Conservation (phyloP, 2,888 invertebrate genomes). For the Scaptomyza cyrtandrae region DNA sequence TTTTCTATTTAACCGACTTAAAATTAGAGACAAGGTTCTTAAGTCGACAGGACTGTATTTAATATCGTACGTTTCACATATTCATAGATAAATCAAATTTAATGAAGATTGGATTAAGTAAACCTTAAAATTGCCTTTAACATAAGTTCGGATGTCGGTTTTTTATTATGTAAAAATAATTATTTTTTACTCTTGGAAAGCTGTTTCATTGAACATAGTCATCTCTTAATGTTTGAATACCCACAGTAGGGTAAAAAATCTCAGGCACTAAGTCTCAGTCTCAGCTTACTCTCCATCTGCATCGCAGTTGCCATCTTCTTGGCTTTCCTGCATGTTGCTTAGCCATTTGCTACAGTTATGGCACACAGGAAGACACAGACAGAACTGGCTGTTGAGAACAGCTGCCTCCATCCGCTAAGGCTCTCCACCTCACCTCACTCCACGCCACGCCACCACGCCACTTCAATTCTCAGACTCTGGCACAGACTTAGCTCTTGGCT, state of each 20-base stretch:
- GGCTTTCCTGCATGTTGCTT: constrained; percentile 62
- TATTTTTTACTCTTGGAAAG: no score
- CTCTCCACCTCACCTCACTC: not conserved
- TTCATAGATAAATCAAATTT: no score
- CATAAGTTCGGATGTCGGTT: no score
- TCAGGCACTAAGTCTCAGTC: constrained; percentile 13
- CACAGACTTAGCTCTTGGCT: constrained; percentile 25
- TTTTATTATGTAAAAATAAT: no score
- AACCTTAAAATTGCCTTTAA: no score
- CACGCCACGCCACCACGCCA: not conserved
- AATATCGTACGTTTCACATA: no score
- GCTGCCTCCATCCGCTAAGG: constrained; percentile 47
- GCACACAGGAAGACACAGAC: constrained; percentile 73
- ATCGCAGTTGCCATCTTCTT: constrained; percentile 5
- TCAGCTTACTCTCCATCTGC: constrained; percentile 1
- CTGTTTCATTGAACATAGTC: not conserved
- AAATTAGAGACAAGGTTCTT: no score
- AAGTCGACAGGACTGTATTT: no score
- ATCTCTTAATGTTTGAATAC: not conserved
- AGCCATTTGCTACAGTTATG: constrained; percentile 81
- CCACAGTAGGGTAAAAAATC: constrained; percentile 12
- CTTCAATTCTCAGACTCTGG: not conserved
- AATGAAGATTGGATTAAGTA: no score
- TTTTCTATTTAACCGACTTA: no score
- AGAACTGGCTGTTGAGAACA: constrained; percentile 45